Base-by-base conservation (phyloP, 2,888 invertebrate genomes). In the Branchipolynoe longqiensis region DNA sequence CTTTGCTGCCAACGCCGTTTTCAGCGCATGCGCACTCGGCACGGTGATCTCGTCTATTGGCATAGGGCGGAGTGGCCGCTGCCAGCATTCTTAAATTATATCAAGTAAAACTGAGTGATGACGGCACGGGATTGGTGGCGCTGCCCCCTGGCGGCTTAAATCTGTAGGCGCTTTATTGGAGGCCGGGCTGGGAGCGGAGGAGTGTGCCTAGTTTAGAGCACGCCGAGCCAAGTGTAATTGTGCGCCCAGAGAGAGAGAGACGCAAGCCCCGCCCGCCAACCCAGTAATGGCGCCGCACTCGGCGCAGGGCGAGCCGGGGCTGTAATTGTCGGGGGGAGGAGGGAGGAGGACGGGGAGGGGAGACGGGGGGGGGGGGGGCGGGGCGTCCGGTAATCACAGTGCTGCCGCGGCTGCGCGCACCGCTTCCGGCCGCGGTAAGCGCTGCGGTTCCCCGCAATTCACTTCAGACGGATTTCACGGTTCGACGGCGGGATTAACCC, bases 131-230 rank as follows among this genome's bases (percentile, higher is more conserved):
- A 64, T 64, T 64, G 64, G 64, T 33, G 33, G 8, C 22, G 28
- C 33, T 64, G 64, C 64, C 64, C 33, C 33, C 64, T 64, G 64
- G 58, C 64, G 28, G 64, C 64, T n/a, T n/a, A 64, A 64, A 64
- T 64, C 64, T 4, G 64, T 12, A 12, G 33, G 28, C 33, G 64
- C 64, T 33, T 64, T 64, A 64, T 64, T 64, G 28, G 33, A 64
- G 64, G 33, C 8, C n/a, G 6, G 22, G 31, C 4, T 28, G 22
- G 33, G 64, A 33, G 22, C 64, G 33, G 31, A 31, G 64, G 22
- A 64, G 64, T 64, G 22, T 33, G 33, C 33, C 28, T 33, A 64
- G 64, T 64, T 31, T 64, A 64, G 64, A 18, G 8, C 28, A 25
- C 6, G 31, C 4, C 8, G 31, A 64, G 31, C 64, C 64, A 64